phyloP scores from a whole-genome alignment of 1,140 invertebrate species.

The Eumeta japonica region DNA sequence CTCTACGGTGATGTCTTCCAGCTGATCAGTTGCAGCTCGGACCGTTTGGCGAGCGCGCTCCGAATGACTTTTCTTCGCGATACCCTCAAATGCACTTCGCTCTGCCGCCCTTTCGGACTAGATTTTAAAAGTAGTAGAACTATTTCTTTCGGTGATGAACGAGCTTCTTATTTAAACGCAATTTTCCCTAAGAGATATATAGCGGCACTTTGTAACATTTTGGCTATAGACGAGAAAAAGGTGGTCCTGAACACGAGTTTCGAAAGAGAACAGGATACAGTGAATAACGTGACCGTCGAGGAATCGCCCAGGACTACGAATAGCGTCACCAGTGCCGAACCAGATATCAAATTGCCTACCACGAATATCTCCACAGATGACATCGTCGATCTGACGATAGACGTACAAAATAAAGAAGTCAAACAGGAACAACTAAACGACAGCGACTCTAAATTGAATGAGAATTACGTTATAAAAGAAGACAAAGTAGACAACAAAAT shows the following conservation, averaged over 20 bases:
- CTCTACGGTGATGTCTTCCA: conserved; percentile 65
- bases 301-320: conserved; percentile 34
- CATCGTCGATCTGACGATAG: conserved; percentile 24
- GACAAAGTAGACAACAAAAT: conserved; percentile 21
- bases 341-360: conserved; percentile 34
- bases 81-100: conserved; percentile 57
- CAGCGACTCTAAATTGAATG: conserved; percentile 17
- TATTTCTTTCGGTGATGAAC: conserved; percentile 43
- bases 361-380: conserved; percentile 30
- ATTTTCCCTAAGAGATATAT: conserved; percentile 68
- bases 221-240: conserved; percentile 66
- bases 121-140: conserved; percentile 59
- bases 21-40: conserved; percentile 64
- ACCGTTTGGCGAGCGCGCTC: conserved; percentile 58
- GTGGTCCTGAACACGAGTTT: conserved; percentile 65
- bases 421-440: conserved; percentile 14
- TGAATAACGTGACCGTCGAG: conserved; percentile 52
- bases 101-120: conserved; percentile 61
- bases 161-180: conserved; percentile 57
- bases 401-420: conserved; percentile 22
- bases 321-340: conserved; percentile 33
- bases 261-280: conserved; percentile 52
- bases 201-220: conserved; percentile 73
- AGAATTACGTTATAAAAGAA: conserved; percentile 31
- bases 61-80: conserved; percentile 57